Percentiles rank a stretch among this genome's conserved stretches.
Conservation (phyloP, 2,113 vertebrate genomes). For the Benitochromis conjunctus region DNA sequence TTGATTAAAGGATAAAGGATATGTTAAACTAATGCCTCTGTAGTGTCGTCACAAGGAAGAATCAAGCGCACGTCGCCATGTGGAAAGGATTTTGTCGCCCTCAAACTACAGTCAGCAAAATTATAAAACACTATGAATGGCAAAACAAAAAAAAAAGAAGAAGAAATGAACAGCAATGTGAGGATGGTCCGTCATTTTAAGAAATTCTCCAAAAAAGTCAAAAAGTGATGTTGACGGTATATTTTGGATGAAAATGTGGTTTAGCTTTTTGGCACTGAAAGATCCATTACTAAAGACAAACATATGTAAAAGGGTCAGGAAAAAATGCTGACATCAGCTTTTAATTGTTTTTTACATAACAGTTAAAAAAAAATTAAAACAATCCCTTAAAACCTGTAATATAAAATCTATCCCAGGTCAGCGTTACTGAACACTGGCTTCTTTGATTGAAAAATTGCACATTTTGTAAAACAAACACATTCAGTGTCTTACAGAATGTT, state of each 20-base stretch:
- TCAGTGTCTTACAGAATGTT: neutral
- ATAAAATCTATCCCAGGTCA: neutral
- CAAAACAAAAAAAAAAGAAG: neutral
- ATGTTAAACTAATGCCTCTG: neutral
- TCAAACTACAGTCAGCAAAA: neutral
- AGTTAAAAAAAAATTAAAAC: neutral
- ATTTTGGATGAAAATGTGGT: neutral
- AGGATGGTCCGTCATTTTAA: neutral
- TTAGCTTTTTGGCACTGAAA: neutral
- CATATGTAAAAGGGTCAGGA: neutral
- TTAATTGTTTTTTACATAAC: neutral
- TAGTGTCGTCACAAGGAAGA: neutral
- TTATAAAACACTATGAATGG: neutral
- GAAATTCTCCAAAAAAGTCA: neutral
- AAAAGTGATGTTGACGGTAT: too few species aligned
- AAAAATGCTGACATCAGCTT: neutral
- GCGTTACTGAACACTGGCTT: neutral
- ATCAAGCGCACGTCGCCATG: neutral
- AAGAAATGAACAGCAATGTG: neutral
- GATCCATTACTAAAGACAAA: neutral
- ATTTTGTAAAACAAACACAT: neutral
- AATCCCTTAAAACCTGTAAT: neutral
- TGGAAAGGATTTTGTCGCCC: slow-evolving; percentile 7
- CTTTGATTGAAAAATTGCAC: neutral
- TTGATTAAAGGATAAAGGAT: neutral